Evolutionary conservation across 2,888 invertebrate species (phyloP), one percentile per base, ranked within the genome.

Genomic region (Stramonita haemastoma): DNA sequence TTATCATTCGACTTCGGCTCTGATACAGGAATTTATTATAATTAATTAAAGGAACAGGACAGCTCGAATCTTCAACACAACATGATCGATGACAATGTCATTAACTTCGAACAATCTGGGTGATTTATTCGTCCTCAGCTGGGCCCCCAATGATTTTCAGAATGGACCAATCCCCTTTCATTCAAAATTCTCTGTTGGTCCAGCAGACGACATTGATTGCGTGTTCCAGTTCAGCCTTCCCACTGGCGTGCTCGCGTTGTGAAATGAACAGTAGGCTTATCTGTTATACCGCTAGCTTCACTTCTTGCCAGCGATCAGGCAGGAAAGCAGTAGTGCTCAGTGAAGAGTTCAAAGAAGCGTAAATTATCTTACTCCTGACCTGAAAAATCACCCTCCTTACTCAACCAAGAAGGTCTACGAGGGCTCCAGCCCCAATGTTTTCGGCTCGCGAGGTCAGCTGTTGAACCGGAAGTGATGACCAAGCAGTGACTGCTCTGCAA

Each of bases 381-480:
- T 19, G 6, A 66, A 70, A 32, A n/a, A 36, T 19, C 73, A 32
- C 29, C 79, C 81, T 46, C 73, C 29, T 46, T n/a, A 34, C 81
- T 60, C 46, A 34, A 17, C 56, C n/a, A 36, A 32, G 34, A n/a
- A 56, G 26, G 22, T 32, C 66, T 84, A n/a, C 34, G 60, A 66
- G 84, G n/a, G 84, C n/a, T 11, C 81, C 11, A 36, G 8, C 0
- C 46, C 81, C 13, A 26, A 32, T 6, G 34, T 26, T 77, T 87
- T 57, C 36, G 34, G 11, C 29, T 60, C 87, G 46, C 56, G 34
- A 88, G 90, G 88, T 89, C 89, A 88, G 66, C 36, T 34, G 77
- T 29, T 91, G 90, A 89, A 90, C 91, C 91, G 91, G 90, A 91
- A 91, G 83, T 88, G 88, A 29, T 91, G 88, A 60, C 60, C 73